A percentile compares a stretch with the other conserved stretches of the same genome.
phyloP scores from a whole-genome alignment of 2,113 vertebrate genomes.

The Opisthocomus hoazin region DNA sequence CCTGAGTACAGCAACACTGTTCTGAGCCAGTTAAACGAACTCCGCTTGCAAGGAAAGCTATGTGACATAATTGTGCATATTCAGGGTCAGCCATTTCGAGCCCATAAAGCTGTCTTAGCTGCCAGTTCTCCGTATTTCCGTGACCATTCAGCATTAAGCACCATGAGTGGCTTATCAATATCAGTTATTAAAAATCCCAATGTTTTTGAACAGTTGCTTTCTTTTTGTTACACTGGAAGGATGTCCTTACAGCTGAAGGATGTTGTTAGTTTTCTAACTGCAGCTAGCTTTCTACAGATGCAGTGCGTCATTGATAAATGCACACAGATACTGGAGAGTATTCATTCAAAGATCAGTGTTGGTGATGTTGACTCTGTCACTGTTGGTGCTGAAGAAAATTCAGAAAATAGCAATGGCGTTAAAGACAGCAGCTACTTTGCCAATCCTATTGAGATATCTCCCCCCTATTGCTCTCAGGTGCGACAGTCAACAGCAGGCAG shows the following conservation, averaged over 20 bases:
- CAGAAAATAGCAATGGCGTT: constrained; percentile 83
- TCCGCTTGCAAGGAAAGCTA: constrained; percentile 94
- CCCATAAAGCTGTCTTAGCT: constrained; percentile 95
- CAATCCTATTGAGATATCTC: constrained; percentile 95
- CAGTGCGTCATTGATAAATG: constrained; percentile 98
- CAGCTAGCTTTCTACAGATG: constrained; percentile 99
- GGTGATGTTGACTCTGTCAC: constrained; percentile 80
- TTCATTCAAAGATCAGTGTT: constrained; percentile 94
- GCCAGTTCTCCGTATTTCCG: constrained; percentile 98
- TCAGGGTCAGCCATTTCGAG: constrained; percentile 95
- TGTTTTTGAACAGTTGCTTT: constrained; percentile 95
- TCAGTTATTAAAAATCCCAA: constrained; percentile 97
- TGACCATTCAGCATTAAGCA: constrained; percentile 94
- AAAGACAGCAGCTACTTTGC: constrained; percentile 89
- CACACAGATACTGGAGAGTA: constrained; percentile 95
- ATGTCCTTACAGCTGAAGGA: constrained; percentile 97
- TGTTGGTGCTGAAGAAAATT: constrained; percentile 79
- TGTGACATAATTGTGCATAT: constrained; percentile 99
- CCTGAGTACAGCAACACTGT: constrained; percentile 98
- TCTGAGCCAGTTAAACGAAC: constrained; percentile 94
- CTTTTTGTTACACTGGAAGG: constrained; percentile 98
- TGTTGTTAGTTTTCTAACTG: constrained; percentile 95
- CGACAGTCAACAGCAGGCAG: constrained; percentile 69
- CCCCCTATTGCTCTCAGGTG: constrained; percentile 88
- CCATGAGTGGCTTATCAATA: constrained; percentile 98